phyloP scores from a whole-genome alignment of 2,888 invertebrate species.

The Temnothorax unifasciatus region DNA sequence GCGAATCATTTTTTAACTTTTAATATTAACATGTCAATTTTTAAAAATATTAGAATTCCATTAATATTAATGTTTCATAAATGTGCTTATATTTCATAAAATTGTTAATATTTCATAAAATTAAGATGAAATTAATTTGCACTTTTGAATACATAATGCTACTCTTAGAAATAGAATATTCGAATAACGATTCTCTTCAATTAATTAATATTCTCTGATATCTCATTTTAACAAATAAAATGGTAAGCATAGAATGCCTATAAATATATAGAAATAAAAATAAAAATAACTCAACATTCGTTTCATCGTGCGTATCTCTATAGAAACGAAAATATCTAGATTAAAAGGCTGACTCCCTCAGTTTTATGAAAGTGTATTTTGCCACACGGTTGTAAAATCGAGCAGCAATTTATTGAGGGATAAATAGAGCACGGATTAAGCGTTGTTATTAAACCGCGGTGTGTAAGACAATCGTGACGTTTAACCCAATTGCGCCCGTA shows the following conservation, averaged over 20 bases:
- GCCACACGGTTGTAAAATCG: constrained; percentile 23
- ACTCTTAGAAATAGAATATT: neutral
- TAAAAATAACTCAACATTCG: neutral
- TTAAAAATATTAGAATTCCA: too few species aligned
- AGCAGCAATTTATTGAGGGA: neutral
- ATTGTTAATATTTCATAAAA: too few species aligned
- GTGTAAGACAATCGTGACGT: constrained; percentile 67
- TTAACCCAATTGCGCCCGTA: constrained; percentile 67
- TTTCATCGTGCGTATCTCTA: neutral
- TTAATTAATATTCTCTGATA: neutral
- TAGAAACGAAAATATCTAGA: constrained; percentile 1
- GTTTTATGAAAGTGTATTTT: constrained; percentile 33
- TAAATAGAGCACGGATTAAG: constrained; percentile 41
- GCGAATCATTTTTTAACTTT: neutral
- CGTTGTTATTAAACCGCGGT: constrained; percentile 53
- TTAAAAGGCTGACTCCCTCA: neutral
- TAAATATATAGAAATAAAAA: neutral
- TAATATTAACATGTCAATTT: neutral
- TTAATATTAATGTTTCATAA: too few species aligned
- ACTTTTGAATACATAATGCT: neutral
- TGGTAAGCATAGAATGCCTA: neutral
- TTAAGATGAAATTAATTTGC: neutral
- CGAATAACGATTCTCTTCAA: neutral
- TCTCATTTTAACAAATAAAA: neutral
- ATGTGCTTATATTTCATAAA: too few species aligned